A percentile compares a stretch with the other conserved stretches of the same genome.
These are phyloP conservation scores for Drosophila paracracens DNA, from an alignment of 2,888 invertebrate species.

Conservation along the genomic window DNA sequence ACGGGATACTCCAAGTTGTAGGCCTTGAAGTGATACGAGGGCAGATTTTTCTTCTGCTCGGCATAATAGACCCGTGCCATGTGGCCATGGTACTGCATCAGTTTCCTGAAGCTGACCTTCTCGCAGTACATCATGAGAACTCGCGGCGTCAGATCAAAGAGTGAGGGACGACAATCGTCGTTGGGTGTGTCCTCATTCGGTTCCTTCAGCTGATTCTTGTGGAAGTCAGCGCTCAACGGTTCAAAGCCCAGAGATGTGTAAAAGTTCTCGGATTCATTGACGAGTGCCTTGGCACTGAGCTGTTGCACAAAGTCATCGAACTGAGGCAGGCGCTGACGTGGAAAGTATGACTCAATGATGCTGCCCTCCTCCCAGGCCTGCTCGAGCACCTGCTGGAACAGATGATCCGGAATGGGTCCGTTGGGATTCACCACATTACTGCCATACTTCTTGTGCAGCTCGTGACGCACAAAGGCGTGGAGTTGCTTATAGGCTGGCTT, in stretches of 20 bases:
- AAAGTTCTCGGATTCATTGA: slow-evolving; percentile 81
- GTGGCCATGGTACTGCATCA: slow-evolving; percentile 83
- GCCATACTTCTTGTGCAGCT: slow-evolving; percentile 90
- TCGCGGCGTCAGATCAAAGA: slow-evolving; percentile 82
- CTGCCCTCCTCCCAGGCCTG: slow-evolving; percentile 83
- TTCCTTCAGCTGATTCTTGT: slow-evolving; percentile 76
- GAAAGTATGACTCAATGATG: slow-evolving; percentile 79
- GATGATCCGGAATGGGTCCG: slow-evolving; percentile 92
- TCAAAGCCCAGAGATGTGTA: slow-evolving; percentile 81
- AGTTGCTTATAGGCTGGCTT: slow-evolving; percentile 91
- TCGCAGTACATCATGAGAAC: slow-evolving; percentile 83
- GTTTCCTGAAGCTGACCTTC: slow-evolving; percentile 82
- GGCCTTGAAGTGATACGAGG: slow-evolving; percentile 82
- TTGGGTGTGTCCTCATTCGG: slow-evolving; percentile 74
- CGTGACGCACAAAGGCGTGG: slow-evolving; percentile 91
- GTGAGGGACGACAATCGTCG: slow-evolving; percentile 82
- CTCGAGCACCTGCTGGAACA: slow-evolving; percentile 86
- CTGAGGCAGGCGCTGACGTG: slow-evolving; percentile 77
- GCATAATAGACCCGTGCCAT: slow-evolving; percentile 82
- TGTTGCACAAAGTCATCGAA: slow-evolving; percentile 79
- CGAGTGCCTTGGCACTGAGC: slow-evolving; percentile 72
- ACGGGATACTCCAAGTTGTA: slow-evolving; percentile 83
- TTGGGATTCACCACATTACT: slow-evolving; percentile 87
- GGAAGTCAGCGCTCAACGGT: slow-evolving; percentile 69
- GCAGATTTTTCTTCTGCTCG: slow-evolving; percentile 77